Conservation (phyloP, 2,797 vertebrate genomes). For the Neosalanx taihuensis region DNA sequence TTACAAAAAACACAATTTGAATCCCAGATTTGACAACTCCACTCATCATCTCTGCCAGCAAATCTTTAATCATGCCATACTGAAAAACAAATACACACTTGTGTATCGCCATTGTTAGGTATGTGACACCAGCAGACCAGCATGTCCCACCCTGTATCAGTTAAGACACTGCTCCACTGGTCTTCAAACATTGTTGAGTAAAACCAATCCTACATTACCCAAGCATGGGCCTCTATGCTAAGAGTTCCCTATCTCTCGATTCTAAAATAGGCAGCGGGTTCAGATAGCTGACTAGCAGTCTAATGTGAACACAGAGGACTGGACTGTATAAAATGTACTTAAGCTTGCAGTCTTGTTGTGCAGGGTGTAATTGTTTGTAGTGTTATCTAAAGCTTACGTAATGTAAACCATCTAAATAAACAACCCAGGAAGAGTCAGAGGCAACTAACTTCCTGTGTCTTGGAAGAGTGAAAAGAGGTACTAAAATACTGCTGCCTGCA, state of each 20-base stretch:
- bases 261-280: not conserved
- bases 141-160: not conserved
- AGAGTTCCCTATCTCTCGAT: not conserved
- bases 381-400: not conserved
- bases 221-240: not conserved
- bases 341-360: slow-evolving; percentile 10
- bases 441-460: not conserved
- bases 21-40: no score
- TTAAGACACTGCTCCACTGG: not conserved
- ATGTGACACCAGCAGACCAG: not conserved
- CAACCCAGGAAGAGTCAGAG: slow-evolving; percentile 6
- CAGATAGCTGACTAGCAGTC: not conserved
- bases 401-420: slow-evolving; percentile 7
- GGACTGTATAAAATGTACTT: not conserved
- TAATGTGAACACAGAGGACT: not conserved
- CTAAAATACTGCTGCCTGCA: not conserved
- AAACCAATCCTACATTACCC: not conserved
- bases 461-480: not conserved
- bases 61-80: no score
- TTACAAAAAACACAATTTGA: no score
- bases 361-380: slow-evolving; percentile 24
- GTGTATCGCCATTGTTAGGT: not conserved
- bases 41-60: no score
- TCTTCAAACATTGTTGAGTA: not conserved
- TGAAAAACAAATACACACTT: no score